Evolutionary conservation across 2,797 vertebrate genomes (phyloP).

Genomic region (Adelosebastes latens): DNA sequence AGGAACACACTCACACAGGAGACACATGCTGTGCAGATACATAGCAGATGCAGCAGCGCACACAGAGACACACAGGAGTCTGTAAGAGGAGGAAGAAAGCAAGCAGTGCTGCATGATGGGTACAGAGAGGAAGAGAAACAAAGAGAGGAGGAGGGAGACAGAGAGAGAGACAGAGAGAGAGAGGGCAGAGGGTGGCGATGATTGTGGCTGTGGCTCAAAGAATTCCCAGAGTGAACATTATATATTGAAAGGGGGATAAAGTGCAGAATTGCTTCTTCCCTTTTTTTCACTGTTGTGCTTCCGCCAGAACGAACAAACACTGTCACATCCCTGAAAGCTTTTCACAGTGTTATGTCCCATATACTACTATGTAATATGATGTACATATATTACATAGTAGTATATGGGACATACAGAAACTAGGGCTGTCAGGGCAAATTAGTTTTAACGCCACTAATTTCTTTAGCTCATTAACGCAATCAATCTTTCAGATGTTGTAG

Average conservation of each 20-base stretch:
- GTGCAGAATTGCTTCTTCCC: conserved; percentile 63
- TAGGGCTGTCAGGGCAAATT: too few relatives aligned
- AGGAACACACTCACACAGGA: conserved; percentile 29
- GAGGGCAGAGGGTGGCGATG: conserved; percentile 35
- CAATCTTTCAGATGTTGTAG: too few relatives aligned
- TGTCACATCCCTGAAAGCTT: conserved; percentile 59
- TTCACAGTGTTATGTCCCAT: conserved; percentile 3
- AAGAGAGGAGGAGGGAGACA: conserved; percentile 13
- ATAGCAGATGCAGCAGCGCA: conserved; percentile 36
- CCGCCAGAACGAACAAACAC: conserved; percentile 62
- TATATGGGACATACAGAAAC: background rate
- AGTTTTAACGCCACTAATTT: too few relatives aligned
- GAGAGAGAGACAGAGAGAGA: conserved; percentile 43
- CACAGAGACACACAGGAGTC: conserved; percentile 10
- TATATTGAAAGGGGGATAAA: conserved; percentile 73
- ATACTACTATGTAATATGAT: background rate
- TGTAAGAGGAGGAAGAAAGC: conserved; percentile 37
- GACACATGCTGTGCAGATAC: conserved; percentile 48
- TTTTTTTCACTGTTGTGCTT: conserved; percentile 55
- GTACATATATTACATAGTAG: background rate
- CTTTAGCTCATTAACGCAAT: too few relatives aligned
- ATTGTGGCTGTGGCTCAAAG: conserved; percentile 66
- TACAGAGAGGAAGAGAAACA: conserved; percentile 49
- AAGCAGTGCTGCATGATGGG: conserved; percentile 43
- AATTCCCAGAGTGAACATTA: conserved; percentile 72